These are phyloP conservation scores for Cephus nigrinus DNA, from an alignment of 2,888 invertebrate species.

Conservation along the genomic window DNA sequence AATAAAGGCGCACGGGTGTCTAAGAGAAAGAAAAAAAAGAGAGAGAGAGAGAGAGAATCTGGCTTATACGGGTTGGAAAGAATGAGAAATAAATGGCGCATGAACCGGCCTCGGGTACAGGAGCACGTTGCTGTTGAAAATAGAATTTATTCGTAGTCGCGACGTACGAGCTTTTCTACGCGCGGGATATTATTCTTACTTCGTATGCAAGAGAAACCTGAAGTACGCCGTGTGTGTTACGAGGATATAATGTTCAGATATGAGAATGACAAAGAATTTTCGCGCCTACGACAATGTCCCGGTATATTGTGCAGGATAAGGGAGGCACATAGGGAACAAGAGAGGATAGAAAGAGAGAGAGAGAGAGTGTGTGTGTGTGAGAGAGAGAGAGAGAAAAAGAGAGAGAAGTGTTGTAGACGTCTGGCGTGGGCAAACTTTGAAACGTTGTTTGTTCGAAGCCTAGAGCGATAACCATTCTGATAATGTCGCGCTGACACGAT, in stretches of 20 bases:
- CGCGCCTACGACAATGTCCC: not conserved
- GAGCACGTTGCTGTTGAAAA: not conserved
- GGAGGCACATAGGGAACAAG: conserved; percentile 10
- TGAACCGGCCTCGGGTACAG: not conserved
- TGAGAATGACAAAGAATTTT: not conserved
- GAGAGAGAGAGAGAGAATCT: not conserved
- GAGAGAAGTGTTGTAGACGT: not conserved
- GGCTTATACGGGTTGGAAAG: not conserved
- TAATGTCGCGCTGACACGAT: not conserved
- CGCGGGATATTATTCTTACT: not conserved
- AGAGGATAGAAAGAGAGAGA: conserved; percentile 18
- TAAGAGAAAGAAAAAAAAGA: not conserved
- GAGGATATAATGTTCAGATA: not conserved
- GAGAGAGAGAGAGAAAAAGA: conserved; percentile 14
- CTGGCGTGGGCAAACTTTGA: not conserved
- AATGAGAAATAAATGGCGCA: not conserved
- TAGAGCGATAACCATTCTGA: not conserved
- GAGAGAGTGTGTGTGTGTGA: too few relatives aligned
- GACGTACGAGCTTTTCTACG: not conserved
- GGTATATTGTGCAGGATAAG: not conserved
- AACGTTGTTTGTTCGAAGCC: not conserved
- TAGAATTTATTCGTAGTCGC: not conserved
- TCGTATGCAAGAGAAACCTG: not conserved
- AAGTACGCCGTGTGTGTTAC: not conserved
- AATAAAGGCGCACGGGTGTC: not conserved